These are phyloP conservation scores for Mustela nigripes DNA, from an alignment of 2,113 vertebrate genomes.

Conservation along the genomic window DNA sequence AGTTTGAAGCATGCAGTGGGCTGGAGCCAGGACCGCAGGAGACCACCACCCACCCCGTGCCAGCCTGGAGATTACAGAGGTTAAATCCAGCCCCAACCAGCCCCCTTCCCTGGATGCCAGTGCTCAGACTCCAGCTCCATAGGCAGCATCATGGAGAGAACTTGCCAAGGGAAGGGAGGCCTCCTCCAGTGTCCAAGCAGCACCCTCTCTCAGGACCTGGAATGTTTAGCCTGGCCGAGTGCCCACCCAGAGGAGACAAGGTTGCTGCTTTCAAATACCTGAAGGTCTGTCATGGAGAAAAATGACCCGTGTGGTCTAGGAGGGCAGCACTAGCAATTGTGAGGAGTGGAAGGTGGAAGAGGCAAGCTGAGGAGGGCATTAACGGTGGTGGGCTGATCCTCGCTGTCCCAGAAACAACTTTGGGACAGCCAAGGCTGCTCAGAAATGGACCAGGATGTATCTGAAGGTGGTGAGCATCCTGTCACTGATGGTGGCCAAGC, in stretches of 20 bases:
- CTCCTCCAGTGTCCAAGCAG: background rate
- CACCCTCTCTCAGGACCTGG: slow-evolving; percentile 51
- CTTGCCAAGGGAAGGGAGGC: background rate
- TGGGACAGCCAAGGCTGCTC: background rate
- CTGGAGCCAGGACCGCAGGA: background rate
- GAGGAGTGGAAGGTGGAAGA: background rate
- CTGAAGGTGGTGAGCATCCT: background rate
- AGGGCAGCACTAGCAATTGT: background rate
- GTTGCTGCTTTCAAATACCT: slow-evolving; percentile 73
- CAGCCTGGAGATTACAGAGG: background rate
- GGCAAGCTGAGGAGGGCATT: background rate
- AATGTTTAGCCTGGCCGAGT: slow-evolving; percentile 24
- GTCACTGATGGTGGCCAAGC: background rate
- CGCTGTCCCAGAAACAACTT: background rate
- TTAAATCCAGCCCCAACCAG: background rate
- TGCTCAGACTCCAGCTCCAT: background rate
- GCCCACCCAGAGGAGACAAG: slow-evolving; percentile 51
- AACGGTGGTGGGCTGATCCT: background rate
- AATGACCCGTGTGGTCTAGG: background rate
- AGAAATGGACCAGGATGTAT: background rate
- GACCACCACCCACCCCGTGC: background rate
- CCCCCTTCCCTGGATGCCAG: background rate
- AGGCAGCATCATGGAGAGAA: background rate
- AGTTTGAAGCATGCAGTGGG: background rate
- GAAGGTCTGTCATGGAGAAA: slow-evolving; percentile 69